Evolutionary conservation across 2,113 vertebrate genomes (phyloP).

Genomic region (Amblyornis subalaris): DNA sequence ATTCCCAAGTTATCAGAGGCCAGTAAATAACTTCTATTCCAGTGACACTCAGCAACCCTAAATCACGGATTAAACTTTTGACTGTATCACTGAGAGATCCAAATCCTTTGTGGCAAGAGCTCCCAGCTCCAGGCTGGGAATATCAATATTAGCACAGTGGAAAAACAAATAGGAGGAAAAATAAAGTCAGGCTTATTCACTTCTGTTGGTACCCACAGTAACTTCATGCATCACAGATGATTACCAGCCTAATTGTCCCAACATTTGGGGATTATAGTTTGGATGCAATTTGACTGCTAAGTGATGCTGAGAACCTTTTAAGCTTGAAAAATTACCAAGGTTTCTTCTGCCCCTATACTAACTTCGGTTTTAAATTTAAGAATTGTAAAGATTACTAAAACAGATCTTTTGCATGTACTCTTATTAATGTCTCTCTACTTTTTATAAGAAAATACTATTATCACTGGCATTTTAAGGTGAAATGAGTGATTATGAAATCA

Average conservation of each 20-base stretch:
- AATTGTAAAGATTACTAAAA: background rate
- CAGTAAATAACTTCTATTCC: background rate
- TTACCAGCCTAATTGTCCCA: background rate
- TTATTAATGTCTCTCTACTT: background rate
- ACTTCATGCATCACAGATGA: background rate
- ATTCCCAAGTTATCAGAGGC: background rate
- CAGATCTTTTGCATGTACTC: background rate
- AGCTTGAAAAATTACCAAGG: background rate
- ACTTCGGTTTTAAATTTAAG: background rate
- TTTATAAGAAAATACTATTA: background rate
- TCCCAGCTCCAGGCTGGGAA: background rate
- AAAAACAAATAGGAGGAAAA: background rate
- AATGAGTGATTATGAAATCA: background rate
- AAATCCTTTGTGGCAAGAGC: background rate
- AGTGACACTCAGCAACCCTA: background rate
- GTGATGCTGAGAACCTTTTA: background rate
- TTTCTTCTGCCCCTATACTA: background rate
- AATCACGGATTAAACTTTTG: constrained; percentile 19
- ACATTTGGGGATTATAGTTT: background rate
- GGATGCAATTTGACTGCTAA: background rate
- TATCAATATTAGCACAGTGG: background rate
- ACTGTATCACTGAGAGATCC: background rate
- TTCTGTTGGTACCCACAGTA: background rate
- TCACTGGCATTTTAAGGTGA: too few relatives aligned
- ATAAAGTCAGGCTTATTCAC: background rate